Percentiles rank a stretch among this genome's conserved stretches.
phyloP scores from a whole-genome alignment of 23 tunicate genomes.

The Ciona savignyi region DNA sequence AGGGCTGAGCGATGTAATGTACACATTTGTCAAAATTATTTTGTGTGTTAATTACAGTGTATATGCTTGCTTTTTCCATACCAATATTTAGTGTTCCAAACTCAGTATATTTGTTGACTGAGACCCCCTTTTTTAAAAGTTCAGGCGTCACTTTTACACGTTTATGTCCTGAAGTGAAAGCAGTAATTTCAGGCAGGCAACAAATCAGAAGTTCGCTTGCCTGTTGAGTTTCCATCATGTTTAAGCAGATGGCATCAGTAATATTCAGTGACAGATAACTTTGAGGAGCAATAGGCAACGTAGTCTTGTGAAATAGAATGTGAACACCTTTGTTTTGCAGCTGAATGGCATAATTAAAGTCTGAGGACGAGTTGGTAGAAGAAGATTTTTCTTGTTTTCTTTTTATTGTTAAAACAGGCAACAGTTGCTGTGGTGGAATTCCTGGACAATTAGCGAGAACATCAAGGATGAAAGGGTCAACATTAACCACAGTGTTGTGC shows the following conservation, averaged over 20 bases:
- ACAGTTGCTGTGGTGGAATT: slow-evolving; percentile 9
- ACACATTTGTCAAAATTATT: neutral
- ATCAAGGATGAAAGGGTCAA: slow-evolving; percentile 11
- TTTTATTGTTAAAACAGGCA: slow-evolving; percentile 13
- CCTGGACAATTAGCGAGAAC: slow-evolving; percentile 15
- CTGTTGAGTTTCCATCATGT: neutral
- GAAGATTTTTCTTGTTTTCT: neutral
- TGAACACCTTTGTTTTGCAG: slow-evolving; percentile 19
- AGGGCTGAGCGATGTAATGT: slow-evolving; percentile 13
- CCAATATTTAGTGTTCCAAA: slow-evolving; percentile 49
- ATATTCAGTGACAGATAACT: neutral
- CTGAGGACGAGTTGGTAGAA: neutral
- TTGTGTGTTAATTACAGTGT: slow-evolving; percentile 13
- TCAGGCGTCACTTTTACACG: slow-evolving; percentile 20
- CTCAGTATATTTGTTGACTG: slow-evolving; percentile 31
- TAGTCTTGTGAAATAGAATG: neutral
- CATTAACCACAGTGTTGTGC: slow-evolving; percentile 6
- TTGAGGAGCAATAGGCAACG: neutral
- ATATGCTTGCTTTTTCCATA: slow-evolving; percentile 33
- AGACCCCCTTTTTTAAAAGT: slow-evolving; percentile 21
- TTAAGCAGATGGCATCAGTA: neutral
- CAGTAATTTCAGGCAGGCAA: slow-evolving; percentile 21
- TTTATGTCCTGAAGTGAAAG: slow-evolving; percentile 46
- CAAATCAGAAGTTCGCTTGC: neutral
- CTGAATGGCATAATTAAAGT: slow-evolving; percentile 26